Base-by-base conservation (phyloP, 92 coral and sea anemone species). In the Muricea muricata region DNA sequence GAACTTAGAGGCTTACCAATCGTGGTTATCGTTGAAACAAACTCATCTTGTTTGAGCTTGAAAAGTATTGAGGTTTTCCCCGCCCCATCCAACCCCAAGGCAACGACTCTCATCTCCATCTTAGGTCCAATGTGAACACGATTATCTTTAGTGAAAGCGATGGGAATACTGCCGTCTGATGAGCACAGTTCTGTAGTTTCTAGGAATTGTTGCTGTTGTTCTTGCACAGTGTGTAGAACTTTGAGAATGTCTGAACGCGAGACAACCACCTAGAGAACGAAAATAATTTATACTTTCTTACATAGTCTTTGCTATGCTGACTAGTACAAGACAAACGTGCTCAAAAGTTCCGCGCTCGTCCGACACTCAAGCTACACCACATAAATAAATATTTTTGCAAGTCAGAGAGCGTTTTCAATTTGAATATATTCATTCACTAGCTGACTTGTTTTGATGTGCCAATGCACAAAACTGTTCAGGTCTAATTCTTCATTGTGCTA, bases 31-130 rank as follows among this genome's bases (percentile, higher is more conserved):
- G 99, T 93, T 32, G 99, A 91, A 50, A 97, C 91, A 81, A 97
- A 97, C 74, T 97, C 99, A 78, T 97, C 98, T 47, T 97, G 99
- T 50, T 97, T 97, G 48, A 97, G 94, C 77, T 97, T 97, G 77
- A 97, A 97, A 86, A 97, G 85, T 66, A 97, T 97, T 6, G 99
- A 97, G 28, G 99, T 97, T 86, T 97, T 97, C 32, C 99, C 99
- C 70, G 99, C 99, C 23, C 99, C 99, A 82, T 97, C 99, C 21
- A 97, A 93, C 29, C 99, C 99, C 39, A 97, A 88, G 17, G 96
- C 99, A 15, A 94, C 99, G 18, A 91, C 98, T 71, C 99, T 88
- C 99, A 97, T 97, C 85, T 97, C 99, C 99, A 97, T 97, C 75
- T 97, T 97, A 14, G 99, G 99, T 1, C 99, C 99, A 47, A 97